A percentile compares a stretch with the other conserved stretches of the same genome.
Evolutionary conservation across 1,140 invertebrate genomes (phyloP).

Genomic region (Atta colombica): DNA sequence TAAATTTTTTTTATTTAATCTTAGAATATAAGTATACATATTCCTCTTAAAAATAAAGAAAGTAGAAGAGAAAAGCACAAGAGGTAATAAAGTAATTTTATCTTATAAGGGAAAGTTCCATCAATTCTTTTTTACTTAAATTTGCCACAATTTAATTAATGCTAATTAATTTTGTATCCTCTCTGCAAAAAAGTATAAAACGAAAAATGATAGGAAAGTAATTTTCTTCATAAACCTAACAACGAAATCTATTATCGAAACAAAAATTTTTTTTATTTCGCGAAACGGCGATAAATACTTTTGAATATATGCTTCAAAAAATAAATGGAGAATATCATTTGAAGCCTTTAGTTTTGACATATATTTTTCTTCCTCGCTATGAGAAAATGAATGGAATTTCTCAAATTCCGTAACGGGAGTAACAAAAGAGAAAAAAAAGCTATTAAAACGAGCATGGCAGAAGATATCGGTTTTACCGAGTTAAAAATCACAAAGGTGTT

Average conservation of each 20-base stretch:
- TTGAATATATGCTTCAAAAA: not conserved
- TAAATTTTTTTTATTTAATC: not conserved
- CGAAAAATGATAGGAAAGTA: not conserved
- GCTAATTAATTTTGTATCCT: conserved; percentile 4
- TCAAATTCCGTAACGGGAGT: conserved; percentile 7
- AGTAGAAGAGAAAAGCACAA: not conserved
- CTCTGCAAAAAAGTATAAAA: not conserved
- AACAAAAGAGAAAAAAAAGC: not conserved
- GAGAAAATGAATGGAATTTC: conserved; percentile 13
- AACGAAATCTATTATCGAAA: not conserved
- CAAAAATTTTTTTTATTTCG: not conserved
- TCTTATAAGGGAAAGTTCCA: not conserved
- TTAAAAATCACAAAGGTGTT: conserved; percentile 47
- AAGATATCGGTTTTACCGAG: not conserved
- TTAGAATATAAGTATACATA: not conserved
- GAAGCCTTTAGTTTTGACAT: not conserved
- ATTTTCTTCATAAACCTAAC: not conserved
- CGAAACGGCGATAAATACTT: not conserved
- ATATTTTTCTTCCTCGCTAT: conserved; percentile 1
- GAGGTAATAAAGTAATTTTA: not conserved
- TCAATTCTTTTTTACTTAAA: not conserved
- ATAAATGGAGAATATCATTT: not conserved
- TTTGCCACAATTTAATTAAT: conserved; percentile 32
- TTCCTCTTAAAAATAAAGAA: not conserved
- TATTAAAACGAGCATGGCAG: not conserved